Evolutionary conservation across 92 coral and sea anemone genomes (phyloP), one percentile per base, ranked within the genome.

Genomic region (Virgularia gustaviana): DNA sequence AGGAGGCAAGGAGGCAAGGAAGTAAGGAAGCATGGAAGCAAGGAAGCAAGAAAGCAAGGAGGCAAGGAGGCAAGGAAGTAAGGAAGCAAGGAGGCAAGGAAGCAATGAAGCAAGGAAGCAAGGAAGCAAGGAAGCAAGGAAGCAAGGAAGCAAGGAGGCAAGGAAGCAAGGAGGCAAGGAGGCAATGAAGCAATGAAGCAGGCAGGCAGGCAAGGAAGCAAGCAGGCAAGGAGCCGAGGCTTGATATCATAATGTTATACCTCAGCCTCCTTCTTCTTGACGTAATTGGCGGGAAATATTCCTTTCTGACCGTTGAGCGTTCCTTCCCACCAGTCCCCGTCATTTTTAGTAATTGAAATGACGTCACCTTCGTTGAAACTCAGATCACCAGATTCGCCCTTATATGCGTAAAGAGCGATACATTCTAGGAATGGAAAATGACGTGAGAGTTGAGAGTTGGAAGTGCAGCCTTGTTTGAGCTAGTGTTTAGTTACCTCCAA

Each of bases 321-420:
- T 22, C 98, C 98, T 76, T 92, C 96, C 98, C 98, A 92, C 98
- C 98, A 92, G 30, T 89, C 98, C 15, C 96, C 98, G 11, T 89
- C 96, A 5, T 81, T 83, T 52, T 84, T 89, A 11, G 85, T 81
- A 44, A 92, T 89, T 33, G 83, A 72, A 30, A 92, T 87, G 16
- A 71, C 73, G 39, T 92, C 98, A 11, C 94, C 98, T 56, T 89
- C 96, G 8, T 57, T 54, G 47, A 92, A 92, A 70, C 87, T 84
- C 38, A 94, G 77, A 75, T 94, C 99, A 2, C 95, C 92, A 23
- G 56, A 83, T 45, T 89, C 96, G 19, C 99, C 99, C 3, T 78
- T 80, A 63, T 94, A 94, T 3, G 84, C 80, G 54, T 94, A 94
- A 68, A 94, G 38, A 5, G 99, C 99, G 25, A 82, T 65, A 65